phyloP scores from a whole-genome alignment of 2,888 invertebrate genomes.

The Gryllus longicercus region DNA sequence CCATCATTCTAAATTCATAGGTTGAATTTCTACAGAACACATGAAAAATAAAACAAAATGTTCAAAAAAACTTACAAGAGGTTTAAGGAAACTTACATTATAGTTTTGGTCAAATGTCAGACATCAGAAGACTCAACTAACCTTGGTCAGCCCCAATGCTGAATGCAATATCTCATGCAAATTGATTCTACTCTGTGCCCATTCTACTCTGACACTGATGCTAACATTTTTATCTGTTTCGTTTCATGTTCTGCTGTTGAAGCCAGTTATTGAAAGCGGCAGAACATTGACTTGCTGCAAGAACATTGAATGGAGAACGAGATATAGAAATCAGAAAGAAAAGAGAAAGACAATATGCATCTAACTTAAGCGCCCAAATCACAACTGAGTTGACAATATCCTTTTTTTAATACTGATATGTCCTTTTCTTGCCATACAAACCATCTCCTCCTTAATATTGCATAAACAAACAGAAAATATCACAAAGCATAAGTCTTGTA shows the following conservation, averaged over 20 bases:
- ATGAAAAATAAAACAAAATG: too few species aligned
- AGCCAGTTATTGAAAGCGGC: constrained; percentile 32
- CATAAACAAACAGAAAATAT: constrained; percentile 33
- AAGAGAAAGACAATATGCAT: constrained; percentile 18
- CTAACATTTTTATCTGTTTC: constrained; percentile 22
- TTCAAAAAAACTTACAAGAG: too few species aligned
- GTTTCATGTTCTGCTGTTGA: constrained; percentile 32
- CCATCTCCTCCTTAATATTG: constrained; percentile 37
- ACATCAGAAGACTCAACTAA: too few species aligned
- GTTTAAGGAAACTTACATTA: too few species aligned
- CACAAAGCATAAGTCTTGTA: constrained; percentile 24
- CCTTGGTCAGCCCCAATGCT: too few species aligned
- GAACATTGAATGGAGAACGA: constrained; percentile 30
- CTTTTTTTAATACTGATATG: constrained; percentile 37
- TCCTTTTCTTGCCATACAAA: constrained; percentile 39
- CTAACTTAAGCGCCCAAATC: constrained; percentile 6
- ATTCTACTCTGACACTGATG: constrained; percentile 3
- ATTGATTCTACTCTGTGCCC: neutral
- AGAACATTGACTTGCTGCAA: constrained; percentile 33
- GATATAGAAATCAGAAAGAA: constrained; percentile 26
- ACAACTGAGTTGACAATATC: neutral
- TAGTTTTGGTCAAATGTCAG: too few species aligned
- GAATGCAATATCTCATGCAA: too few species aligned
- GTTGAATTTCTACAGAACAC: too few species aligned
- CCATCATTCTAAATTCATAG: too few species aligned